phyloP scores from a whole-genome alignment of 2,797 vertebrate species.

The Sternarchorhynchus goeldii region DNA sequence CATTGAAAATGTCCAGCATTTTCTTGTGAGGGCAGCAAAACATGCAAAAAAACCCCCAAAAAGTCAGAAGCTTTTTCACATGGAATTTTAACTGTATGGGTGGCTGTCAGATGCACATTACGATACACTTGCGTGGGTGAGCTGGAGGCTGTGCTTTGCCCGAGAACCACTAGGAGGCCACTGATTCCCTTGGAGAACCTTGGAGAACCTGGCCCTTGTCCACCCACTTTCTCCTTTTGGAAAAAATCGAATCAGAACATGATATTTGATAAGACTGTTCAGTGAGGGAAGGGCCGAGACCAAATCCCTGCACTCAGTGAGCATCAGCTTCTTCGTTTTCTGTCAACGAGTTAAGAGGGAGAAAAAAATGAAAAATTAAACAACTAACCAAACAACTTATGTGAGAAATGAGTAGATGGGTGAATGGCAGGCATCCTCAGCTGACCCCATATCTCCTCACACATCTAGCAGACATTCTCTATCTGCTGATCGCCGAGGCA shows the following conservation, averaged over 20 bases:
- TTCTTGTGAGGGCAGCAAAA: neutral
- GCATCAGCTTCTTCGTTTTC: too few species aligned
- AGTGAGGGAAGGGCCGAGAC: too few species aligned
- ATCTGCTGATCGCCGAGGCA: neutral
- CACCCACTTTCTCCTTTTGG: slow-evolving; percentile 27
- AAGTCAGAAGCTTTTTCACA: neutral
- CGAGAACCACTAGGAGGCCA: slow-evolving; percentile 34
- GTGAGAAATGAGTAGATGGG: too few species aligned
- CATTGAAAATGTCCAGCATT: neutral
- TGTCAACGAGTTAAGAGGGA: neutral
- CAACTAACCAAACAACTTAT: too few species aligned
- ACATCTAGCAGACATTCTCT: neutral
- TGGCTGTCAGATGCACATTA: slow-evolving; percentile 14
- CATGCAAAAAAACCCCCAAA: neutral
- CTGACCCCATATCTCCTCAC: neutral
- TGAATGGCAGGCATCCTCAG: neutral
- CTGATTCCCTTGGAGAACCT: slow-evolving; percentile 28
- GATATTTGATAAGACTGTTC: neutral
- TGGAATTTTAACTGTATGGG: slow-evolving; percentile 34
- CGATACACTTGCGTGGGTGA: slow-evolving; percentile 13
- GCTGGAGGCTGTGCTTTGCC: neutral
- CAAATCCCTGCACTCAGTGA: neutral
- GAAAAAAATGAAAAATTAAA: too few species aligned
- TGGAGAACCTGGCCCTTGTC: slow-evolving; percentile 13
- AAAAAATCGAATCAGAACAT: slow-evolving; percentile 14